These are phyloP conservation scores for Synanthedon tipuliformis DNA, from an alignment of 2,888 invertebrate species.

Conservation along the genomic window DNA sequence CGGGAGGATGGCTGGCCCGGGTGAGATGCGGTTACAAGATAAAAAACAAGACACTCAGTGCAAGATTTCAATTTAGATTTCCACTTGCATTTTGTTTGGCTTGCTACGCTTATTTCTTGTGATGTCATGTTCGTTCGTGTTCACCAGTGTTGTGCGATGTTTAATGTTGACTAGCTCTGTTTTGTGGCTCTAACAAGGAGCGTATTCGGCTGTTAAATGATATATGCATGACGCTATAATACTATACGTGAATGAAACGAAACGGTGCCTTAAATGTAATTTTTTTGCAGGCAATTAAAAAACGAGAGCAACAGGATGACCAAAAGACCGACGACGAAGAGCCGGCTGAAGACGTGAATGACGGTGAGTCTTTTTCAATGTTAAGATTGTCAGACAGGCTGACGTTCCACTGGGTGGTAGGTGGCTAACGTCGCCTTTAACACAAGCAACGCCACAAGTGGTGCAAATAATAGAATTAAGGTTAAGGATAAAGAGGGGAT, in stretches of 20 bases:
- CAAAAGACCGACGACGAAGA: slow-evolving; percentile 59
- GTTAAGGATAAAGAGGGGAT: background rate
- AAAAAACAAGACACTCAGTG: slow-evolving; percentile 34
- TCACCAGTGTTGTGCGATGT: slow-evolving; percentile 20
- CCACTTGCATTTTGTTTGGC: slow-evolving; percentile 42
- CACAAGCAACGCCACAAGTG: no score
- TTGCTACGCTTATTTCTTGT: slow-evolving; percentile 43
- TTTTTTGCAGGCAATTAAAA: slow-evolving; percentile 61
- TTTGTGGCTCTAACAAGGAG: slow-evolving; percentile 21
- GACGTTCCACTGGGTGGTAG: no score
- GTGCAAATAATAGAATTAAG: no score
- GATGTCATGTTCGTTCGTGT: slow-evolving; percentile 36
- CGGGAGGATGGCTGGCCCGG: slow-evolving; percentile 66
- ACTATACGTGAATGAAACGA: slow-evolving; percentile 2
- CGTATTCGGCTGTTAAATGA: slow-evolving; percentile 15
- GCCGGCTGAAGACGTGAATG: slow-evolving; percentile 41
- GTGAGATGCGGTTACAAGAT: slow-evolving; percentile 57
- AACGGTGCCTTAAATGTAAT: slow-evolving; percentile 14
- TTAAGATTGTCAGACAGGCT: no score
- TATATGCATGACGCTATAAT: background rate
- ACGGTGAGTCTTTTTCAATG: slow-evolving; percentile 37
- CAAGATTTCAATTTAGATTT: slow-evolving; percentile 63
- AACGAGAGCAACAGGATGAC: slow-evolving; percentile 52
- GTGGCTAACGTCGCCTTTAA: no score
- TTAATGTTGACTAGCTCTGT: slow-evolving; percentile 24